Evolutionary conservation across 1,140 invertebrate species (phyloP), one percentile per base, ranked within the genome.

Genomic region (Diabrotica undecimpunctata): DNA sequence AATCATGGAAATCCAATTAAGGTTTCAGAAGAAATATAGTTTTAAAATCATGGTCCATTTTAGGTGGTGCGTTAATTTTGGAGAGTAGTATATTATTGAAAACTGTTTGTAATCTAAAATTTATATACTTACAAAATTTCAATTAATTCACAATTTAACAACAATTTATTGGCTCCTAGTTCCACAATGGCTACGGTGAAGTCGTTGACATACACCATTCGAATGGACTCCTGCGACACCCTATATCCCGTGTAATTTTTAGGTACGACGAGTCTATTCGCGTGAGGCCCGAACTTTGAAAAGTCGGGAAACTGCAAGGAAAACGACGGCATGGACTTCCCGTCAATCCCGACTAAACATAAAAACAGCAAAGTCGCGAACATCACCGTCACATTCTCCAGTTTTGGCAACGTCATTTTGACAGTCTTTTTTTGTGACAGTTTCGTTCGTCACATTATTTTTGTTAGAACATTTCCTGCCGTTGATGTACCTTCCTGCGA

Each of bases 101-200:
- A n/a, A n/a, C n/a, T n/a, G n/a, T n/a, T n/a, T n/a, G n/a, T n/a
- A n/a, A n/a, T n/a, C n/a, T n/a, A n/a, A n/a, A n/a, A n/a, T n/a
- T n/a, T 25, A 25, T 9, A 7, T 66, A 87, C 88, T 88, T 79
- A 94, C 92, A 88, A 88, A 67, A 91, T 89, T 83, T 94, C 92
- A 66, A 93, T 89, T 63, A 94, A 82, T 78, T 92, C 89, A 74
- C 92, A 94, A 72, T 89, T 87, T 13, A 88, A 81, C 9, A 91
- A 78, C 64, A 90, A 79, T 71, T 87, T 87, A 64, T 83, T 78
- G 36, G 83, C 79, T 5, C 87, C 86, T 41, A 90, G 80, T 73
- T 92, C 90, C 6, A 92, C 86, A 7, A 93, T 84, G 5, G 90
- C 91, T 12, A 93, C 86, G 0, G 91, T 90, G 79, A 91, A 89